phyloP scores from a whole-genome alignment of 2,797 vertebrate species.

The Sphaeramia orbicularis region DNA sequence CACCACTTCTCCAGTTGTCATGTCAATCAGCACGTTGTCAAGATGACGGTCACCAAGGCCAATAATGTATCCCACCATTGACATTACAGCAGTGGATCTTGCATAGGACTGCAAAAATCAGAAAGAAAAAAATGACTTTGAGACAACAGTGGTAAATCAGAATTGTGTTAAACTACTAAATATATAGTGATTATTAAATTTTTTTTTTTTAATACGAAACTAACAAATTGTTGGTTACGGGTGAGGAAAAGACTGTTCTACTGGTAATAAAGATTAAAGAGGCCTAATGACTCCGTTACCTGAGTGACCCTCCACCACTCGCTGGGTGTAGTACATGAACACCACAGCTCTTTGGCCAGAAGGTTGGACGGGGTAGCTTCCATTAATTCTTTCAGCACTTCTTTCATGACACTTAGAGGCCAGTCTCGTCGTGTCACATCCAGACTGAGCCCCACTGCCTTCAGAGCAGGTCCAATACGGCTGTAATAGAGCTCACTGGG shows the following conservation, averaged over 20 bases:
- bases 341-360: slow-evolving; percentile 99
- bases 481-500: slow-evolving; percentile 99
- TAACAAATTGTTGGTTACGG: no score
- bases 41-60: slow-evolving; percentile 98
- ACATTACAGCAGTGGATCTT: slow-evolving; percentile 98
- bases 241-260: no score
- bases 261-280: no score
- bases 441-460: slow-evolving; percentile 93
- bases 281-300: slow-evolving; percentile 74
- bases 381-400: slow-evolving; percentile 97
- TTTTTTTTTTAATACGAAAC: no score
- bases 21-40: slow-evolving; percentile 99
- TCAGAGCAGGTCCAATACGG: slow-evolving; percentile 95
- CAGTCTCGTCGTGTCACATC: slow-evolving; percentile 96
- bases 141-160: background rate
- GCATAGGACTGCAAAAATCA: slow-evolving; percentile 89
- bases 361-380: slow-evolving; percentile 96
- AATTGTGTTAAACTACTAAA: no score
- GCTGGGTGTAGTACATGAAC: slow-evolving; percentile 95
- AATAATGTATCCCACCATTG: slow-evolving; percentile 99
- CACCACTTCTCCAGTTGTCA: slow-evolving; percentile 98
- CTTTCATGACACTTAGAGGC: slow-evolving; percentile 96
- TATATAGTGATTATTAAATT: no score
- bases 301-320: slow-evolving; percentile 99
- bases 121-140: background rate